phyloP scores from a whole-genome alignment of 2,797 vertebrate species.

The Rhynchotus rufescens region DNA sequence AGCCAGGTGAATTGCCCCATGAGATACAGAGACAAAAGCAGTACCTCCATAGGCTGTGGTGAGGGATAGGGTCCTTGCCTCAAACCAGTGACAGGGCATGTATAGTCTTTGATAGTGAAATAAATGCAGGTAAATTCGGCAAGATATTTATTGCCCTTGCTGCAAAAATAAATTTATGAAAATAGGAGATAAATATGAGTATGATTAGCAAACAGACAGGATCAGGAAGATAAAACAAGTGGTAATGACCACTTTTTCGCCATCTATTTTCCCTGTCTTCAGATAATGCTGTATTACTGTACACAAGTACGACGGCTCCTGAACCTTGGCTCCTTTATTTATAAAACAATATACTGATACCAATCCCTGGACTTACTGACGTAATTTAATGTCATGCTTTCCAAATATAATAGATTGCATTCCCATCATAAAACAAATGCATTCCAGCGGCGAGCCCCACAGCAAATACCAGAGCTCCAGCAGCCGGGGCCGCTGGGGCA shows the following conservation, averaged over 20 bases:
- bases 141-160: not conserved
- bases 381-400: constrained; percentile 65
- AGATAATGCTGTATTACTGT: not conserved
- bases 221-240: not conserved
- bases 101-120: not conserved
- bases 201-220: not conserved
- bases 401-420: constrained; percentile 51
- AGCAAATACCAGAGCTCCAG: constrained; percentile 28
- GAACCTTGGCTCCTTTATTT: constrained; percentile 64
- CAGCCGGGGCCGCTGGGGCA: constrained; percentile 18
- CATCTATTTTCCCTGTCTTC: constrained; percentile 4
- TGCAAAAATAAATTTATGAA: not conserved
- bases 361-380: constrained; percentile 32
- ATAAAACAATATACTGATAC: constrained; percentile 56
- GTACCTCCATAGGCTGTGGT: not conserved
- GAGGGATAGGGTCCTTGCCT: not conserved
- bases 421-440: constrained; percentile 70
- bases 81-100: not conserved
- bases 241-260: too few species aligned
- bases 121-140: not conserved
- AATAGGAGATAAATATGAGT: not conserved
- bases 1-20: not conserved
- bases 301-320: not conserved
- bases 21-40: not conserved
- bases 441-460: constrained; percentile 59